A percentile compares a stretch with the other conserved stretches of the same genome.
phyloP scores from a whole-genome alignment of 2,888 invertebrate genomes.

The Cephus nigrinus region DNA sequence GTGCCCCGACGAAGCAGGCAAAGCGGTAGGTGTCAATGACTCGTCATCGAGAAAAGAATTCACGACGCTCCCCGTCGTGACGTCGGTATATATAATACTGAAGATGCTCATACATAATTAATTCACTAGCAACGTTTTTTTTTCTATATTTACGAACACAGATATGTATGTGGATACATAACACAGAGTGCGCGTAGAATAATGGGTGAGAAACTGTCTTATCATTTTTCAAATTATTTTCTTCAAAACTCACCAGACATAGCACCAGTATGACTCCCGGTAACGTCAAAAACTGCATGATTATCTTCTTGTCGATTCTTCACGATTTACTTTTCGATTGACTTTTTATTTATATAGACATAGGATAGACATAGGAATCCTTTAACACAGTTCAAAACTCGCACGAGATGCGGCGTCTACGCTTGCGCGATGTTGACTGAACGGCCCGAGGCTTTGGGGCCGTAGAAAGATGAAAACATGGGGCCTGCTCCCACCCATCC shows the following conservation, averaged over 20 bases:
- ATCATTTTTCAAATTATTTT: neutral
- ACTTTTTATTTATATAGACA: neutral
- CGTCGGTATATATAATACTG: neutral
- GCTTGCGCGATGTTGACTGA: slow-evolving; percentile 60
- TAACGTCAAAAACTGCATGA: neutral
- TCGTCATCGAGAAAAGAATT: slow-evolving; percentile 1
- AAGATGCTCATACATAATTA: neutral
- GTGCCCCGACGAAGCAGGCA: neutral
- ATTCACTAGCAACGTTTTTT: neutral
- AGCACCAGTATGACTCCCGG: neutral
- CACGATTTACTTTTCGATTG: neutral
- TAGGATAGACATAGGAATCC: neutral
- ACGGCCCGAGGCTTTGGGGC: slow-evolving; percentile 28
- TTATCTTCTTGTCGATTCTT: neutral
- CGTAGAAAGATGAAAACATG: slow-evolving; percentile 41
- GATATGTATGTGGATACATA: neutral
- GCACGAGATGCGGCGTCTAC: slow-evolving; percentile 33
- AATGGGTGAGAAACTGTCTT: neutral
- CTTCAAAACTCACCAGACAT: neutral
- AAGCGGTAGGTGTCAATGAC: slow-evolving; percentile 3
- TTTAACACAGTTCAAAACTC: neutral
- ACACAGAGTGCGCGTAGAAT: neutral
- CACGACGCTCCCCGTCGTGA: neutral
- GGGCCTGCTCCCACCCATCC: slow-evolving; percentile 36
- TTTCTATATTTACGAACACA: neutral